These are phyloP conservation scores for Rhinella marina DNA, from an alignment of 2,797 vertebrate genomes.

Conservation along the genomic window DNA sequence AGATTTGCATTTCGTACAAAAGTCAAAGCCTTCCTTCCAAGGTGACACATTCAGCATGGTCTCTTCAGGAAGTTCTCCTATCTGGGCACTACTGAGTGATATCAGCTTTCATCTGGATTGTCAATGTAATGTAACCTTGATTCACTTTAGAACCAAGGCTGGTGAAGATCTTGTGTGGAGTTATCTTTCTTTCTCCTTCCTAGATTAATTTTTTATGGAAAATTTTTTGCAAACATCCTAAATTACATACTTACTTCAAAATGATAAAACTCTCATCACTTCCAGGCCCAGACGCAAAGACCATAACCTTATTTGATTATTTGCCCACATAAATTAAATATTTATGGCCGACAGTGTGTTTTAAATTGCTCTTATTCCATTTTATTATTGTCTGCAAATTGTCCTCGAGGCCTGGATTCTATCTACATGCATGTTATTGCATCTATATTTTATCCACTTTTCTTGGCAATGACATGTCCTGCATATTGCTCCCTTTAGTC, in stretches of 20 bases:
- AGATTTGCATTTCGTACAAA: constrained; percentile 1
- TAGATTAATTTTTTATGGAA: constrained; percentile 1
- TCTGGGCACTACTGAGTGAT: constrained; percentile 39
- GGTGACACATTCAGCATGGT: background rate
- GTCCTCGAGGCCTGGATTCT: background rate
- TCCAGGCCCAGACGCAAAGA: constrained; percentile 14
- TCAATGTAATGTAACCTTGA: constrained; percentile 54
- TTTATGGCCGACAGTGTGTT: constrained; percentile 44
- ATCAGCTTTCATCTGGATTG: constrained; percentile 1
- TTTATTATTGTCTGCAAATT: constrained; percentile 39
- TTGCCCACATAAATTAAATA: constrained; percentile 48
- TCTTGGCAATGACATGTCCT: background rate
- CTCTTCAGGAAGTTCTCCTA: constrained; percentile 18
- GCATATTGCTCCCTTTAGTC: background rate
- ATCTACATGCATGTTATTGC: constrained; percentile 37
- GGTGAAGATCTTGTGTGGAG: constrained; percentile 12
- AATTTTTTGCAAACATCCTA: constrained; percentile 41
- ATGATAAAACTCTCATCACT: constrained; percentile 49
- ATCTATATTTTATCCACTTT: constrained; percentile 28
- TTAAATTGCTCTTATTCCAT: constrained; percentile 1
- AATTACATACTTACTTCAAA: constrained; percentile 58
- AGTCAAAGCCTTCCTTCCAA: constrained; percentile 47
- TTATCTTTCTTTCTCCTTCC: constrained; percentile 49
- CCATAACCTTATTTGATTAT: constrained; percentile 25
- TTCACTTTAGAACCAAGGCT: constrained; percentile 35